These are phyloP conservation scores for Tylochromis polylepis DNA, from an alignment of 2,113 vertebrate species.

Conservation along the genomic window DNA sequence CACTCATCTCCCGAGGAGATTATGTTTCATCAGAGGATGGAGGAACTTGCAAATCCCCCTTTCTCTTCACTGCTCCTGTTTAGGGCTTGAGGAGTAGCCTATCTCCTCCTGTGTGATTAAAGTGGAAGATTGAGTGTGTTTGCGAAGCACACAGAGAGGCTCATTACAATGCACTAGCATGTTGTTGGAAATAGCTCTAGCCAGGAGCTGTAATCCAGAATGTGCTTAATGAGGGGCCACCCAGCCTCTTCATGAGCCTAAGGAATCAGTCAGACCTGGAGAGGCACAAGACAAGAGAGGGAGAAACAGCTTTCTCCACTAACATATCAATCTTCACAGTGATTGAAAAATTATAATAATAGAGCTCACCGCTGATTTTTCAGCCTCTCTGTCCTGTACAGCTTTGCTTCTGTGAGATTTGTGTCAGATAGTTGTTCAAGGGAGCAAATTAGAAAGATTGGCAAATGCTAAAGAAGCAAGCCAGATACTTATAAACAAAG, in stretches of 20 bases:
- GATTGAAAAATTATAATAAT: constrained; percentile 65
- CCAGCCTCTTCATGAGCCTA: constrained; percentile 58
- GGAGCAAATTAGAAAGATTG: constrained; percentile 54
- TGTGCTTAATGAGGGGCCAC: constrained; percentile 71
- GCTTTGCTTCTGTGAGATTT: constrained; percentile 49
- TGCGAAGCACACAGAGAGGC: constrained; percentile 51
- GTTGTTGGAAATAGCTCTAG: constrained; percentile 65
- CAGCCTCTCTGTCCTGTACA: background rate
- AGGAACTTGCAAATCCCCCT: constrained; percentile 71
- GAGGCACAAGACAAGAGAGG: background rate
- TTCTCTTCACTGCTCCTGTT: constrained; percentile 31
- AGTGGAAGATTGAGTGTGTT: constrained; percentile 69
- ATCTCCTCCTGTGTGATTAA: constrained; percentile 73
- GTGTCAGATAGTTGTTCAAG: constrained; percentile 52
- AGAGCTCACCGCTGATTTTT: constrained; percentile 27
- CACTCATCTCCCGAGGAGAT: constrained; percentile 72
- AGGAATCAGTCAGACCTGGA: constrained; percentile 34
- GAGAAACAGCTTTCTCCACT: constrained; percentile 30
- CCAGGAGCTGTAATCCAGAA: constrained; percentile 69
- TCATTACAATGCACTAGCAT: constrained; percentile 78
- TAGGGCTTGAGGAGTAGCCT: constrained; percentile 51
- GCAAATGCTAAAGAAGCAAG: constrained; percentile 4
- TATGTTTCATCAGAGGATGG: constrained; percentile 75
- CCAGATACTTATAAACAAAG: constrained; percentile 7
- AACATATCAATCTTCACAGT: constrained; percentile 60